Evolutionary conservation across 2,113 vertebrate genomes (phyloP).

Genomic region (Brevimyrus niger): DNA sequence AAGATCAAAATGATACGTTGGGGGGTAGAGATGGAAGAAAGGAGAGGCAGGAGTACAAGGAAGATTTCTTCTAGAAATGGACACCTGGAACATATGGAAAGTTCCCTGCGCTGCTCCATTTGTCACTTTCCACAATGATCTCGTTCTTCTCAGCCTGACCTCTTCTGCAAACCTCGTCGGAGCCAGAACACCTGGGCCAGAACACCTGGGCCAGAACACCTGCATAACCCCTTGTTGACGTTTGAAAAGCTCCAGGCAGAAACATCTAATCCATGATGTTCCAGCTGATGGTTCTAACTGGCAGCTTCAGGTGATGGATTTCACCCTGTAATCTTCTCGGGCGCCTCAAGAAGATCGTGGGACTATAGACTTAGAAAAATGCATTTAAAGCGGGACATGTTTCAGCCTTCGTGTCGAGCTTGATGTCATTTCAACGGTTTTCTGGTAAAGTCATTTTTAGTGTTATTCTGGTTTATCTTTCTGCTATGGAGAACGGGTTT

Average conservation of each 20-base stretch:
- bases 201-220: not conserved
- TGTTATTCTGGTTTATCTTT: not conserved
- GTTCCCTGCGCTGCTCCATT: not conserved
- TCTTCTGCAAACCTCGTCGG: not conserved
- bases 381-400: not conserved
- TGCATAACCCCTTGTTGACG: not conserved
- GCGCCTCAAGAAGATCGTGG: not conserved
- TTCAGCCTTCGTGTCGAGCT: not conserved
- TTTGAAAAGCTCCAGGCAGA: not conserved
- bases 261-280: conserved; percentile 20
- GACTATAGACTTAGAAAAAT: conserved; percentile 17
- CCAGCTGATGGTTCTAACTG: conserved; percentile 8
- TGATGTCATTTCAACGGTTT: not conserved
- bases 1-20: not conserved
- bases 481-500: not conserved
- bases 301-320: conserved; percentile 13
- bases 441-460: not conserved
- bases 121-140: not conserved
- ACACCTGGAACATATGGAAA: not conserved
- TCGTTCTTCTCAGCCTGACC: not conserved
- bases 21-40: not conserved
- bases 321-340: conserved; percentile 22
- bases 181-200: not conserved
- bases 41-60: not conserved
- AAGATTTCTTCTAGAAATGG: not conserved